phyloP scores from a whole-genome alignment of 30 jellyfish, hydroid and myxozoan species.

The Turritopsis dohrnii region DNA sequence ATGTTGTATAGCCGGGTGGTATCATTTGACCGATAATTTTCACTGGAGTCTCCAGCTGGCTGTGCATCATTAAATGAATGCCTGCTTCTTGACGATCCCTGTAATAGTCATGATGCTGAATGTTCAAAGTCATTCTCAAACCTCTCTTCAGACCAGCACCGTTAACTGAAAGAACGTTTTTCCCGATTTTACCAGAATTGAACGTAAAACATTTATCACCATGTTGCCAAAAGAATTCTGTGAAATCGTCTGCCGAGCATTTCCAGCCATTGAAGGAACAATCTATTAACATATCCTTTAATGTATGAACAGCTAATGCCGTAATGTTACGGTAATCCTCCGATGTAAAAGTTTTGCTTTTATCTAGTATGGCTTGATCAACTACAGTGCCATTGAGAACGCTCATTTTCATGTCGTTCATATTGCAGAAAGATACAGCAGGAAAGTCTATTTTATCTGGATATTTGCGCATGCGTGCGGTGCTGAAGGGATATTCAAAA shows the following conservation, averaged over 20 bases:
- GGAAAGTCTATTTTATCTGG: constrained; percentile 52
- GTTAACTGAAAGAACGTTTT: constrained; percentile 34
- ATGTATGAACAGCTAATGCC: constrained; percentile 49
- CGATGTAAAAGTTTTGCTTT: constrained; percentile 33
- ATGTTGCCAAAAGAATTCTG: constrained; percentile 51
- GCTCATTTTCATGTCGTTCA: constrained; percentile 65
- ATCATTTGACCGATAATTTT: constrained; percentile 56
- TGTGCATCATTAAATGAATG: constrained; percentile 69
- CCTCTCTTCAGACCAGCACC: constrained; percentile 60
- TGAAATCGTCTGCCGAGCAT: constrained; percentile 56
- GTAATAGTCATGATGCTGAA: constrained; percentile 81
- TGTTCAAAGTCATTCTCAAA: constrained; percentile 50
- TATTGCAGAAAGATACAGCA: constrained; percentile 84
- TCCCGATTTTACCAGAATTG: constrained; percentile 61
- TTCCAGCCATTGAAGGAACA: constrained; percentile 55
- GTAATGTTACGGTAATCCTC: constrained; percentile 46
- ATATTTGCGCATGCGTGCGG: constrained; percentile 50
- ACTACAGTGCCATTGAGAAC: constrained; percentile 61
- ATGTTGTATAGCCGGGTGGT: constrained; percentile 76
- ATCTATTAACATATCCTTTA: constrained; percentile 65
- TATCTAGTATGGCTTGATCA: constrained; percentile 43
- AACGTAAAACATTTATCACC: constrained; percentile 86
- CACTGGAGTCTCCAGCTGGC: constrained; percentile 84
- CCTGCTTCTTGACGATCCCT: constrained; percentile 37
- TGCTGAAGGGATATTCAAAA: constrained; percentile 62